Evolutionary conservation across 2,797 vertebrate genomes (phyloP).

Genomic region (Pagetopsis macropterus): DNA sequence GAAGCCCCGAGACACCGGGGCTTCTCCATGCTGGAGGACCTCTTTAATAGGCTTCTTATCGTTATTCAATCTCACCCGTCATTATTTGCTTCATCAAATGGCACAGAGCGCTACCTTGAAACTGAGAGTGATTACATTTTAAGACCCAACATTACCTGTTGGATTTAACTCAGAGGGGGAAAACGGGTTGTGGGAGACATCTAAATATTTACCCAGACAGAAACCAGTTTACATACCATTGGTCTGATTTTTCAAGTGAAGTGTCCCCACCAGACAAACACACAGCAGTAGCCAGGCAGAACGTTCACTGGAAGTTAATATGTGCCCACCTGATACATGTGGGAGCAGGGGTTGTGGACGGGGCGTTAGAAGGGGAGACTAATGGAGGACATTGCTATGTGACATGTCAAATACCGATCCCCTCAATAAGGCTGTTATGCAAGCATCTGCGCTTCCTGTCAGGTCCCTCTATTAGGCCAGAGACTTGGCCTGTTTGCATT

Average conservation of each 20-base stretch:
- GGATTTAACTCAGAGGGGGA: slow-evolving; percentile 5
- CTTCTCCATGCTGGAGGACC: slow-evolving; percentile 47
- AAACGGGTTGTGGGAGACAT: slow-evolving; percentile 9
- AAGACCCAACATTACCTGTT: slow-evolving; percentile 37
- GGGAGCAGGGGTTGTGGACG: slow-evolving; percentile 30
- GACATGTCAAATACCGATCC: slow-evolving; percentile 72
- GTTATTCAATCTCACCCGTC: slow-evolving; percentile 42
- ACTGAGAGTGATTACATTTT: slow-evolving; percentile 16
- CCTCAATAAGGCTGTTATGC: slow-evolving; percentile 73
- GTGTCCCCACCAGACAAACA: slow-evolving; percentile 54
- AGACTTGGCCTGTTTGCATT: slow-evolving; percentile 43
- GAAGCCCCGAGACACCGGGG: slow-evolving; percentile 55
- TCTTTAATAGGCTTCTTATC: slow-evolving; percentile 62
- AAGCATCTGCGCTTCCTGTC: slow-evolving; percentile 76
- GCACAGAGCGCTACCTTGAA: slow-evolving; percentile 22
- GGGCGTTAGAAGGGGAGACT: slow-evolving; percentile 46
- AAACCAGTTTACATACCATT: slow-evolving; percentile 73
- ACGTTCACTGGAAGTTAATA: slow-evolving; percentile 38
- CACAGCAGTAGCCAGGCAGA: slow-evolving; percentile 24
- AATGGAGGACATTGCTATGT: slow-evolving; percentile 61
- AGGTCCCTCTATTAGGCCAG: slow-evolving; percentile 39
- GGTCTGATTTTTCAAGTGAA: slow-evolving; percentile 57
- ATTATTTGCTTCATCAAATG: slow-evolving; percentile 35
- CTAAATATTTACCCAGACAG: slow-evolving; percentile 73
- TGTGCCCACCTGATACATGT: slow-evolving; percentile 63